A percentile compares a stretch with the other conserved stretches of the same genome.
These are phyloP conservation scores for Drosophila neocordata DNA, from an alignment of 1,140 invertebrate genomes.

Conservation along the genomic window DNA sequence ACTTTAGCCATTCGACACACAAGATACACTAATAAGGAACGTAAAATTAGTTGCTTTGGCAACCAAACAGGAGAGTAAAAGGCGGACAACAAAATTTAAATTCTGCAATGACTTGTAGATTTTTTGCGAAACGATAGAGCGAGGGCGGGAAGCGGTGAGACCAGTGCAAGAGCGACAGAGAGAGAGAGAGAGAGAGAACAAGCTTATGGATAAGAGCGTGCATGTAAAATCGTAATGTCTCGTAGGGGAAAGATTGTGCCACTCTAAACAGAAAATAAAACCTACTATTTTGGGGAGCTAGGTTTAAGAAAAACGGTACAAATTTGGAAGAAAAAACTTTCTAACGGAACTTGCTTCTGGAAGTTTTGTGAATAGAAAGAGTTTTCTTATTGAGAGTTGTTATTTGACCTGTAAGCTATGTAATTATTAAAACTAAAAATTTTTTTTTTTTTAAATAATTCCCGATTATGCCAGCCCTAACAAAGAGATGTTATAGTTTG, in stretches of 20 bases:
- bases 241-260: neutral
- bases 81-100: constrained; percentile 41
- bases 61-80: neutral
- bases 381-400: too few relatives aligned
- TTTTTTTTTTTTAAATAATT: too few relatives aligned
- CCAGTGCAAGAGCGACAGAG: neutral
- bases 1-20: neutral
- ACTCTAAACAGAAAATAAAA: too few relatives aligned
- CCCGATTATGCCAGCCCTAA: constrained; percentile 9
- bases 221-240: neutral
- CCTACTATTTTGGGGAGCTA: too few relatives aligned
- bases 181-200: neutral
- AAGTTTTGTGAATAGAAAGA: too few relatives aligned
- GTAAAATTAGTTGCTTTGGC: neutral
- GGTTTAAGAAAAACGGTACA: too few relatives aligned
- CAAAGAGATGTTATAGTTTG: neutral
- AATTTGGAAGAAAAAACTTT: too few relatives aligned
- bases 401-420: too few relatives aligned
- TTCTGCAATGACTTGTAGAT: constrained; percentile 75
- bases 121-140: constrained; percentile 48
- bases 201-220: constrained; percentile 8
- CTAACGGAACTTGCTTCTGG: too few relatives aligned
- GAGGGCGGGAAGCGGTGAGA: neutral
- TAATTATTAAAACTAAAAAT: too few relatives aligned
- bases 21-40: neutral